phyloP scores from a whole-genome alignment of 2,797 vertebrate species.

The Rhodeus uyekii region DNA sequence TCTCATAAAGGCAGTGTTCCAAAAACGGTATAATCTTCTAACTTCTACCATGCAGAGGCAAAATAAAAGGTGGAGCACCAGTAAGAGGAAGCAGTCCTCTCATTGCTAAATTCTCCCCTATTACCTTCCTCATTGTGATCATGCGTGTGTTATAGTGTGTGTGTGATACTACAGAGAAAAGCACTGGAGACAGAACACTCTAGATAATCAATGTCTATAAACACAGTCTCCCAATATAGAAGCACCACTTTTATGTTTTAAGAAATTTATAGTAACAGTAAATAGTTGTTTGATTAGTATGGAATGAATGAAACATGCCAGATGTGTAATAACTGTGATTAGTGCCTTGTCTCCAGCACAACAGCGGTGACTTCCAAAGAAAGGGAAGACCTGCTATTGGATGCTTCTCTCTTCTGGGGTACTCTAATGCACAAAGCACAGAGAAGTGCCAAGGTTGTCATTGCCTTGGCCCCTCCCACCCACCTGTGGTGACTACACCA shows the following conservation, averaged over 20 bases:
- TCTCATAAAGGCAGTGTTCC: conserved; percentile 7
- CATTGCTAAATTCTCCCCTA: background rate
- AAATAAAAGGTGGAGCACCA: conserved; percentile 47
- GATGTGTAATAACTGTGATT: conserved; percentile 8
- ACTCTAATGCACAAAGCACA: conserved; percentile 56
- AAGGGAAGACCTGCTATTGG: conserved; percentile 42
- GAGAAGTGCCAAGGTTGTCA: conserved; percentile 68
- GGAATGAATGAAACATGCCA: conserved; percentile 8
- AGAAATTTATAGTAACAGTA: background rate
- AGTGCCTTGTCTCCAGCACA: conserved; percentile 53
- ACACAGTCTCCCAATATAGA: background rate
- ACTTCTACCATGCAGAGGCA: conserved; percentile 55
- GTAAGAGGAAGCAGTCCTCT: conserved; percentile 4
- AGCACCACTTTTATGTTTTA: background rate
- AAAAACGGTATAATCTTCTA: conserved; percentile 4
- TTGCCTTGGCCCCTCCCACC: conserved; percentile 81
- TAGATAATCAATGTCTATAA: background rate
- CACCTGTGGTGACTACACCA: conserved; percentile 95
- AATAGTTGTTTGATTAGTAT: background rate
- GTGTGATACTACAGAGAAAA: conserved; percentile 45
- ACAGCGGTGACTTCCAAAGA: conserved; percentile 41
- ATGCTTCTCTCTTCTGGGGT: conserved; percentile 37
- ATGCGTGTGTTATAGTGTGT: conserved; percentile 40
- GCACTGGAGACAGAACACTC: conserved; percentile 50
- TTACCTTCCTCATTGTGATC: conserved; percentile 11